These are phyloP conservation scores for Lepidocolaptes lacrymiger DNA, from an alignment of 2,797 vertebrate species.

Conservation along the genomic window DNA sequence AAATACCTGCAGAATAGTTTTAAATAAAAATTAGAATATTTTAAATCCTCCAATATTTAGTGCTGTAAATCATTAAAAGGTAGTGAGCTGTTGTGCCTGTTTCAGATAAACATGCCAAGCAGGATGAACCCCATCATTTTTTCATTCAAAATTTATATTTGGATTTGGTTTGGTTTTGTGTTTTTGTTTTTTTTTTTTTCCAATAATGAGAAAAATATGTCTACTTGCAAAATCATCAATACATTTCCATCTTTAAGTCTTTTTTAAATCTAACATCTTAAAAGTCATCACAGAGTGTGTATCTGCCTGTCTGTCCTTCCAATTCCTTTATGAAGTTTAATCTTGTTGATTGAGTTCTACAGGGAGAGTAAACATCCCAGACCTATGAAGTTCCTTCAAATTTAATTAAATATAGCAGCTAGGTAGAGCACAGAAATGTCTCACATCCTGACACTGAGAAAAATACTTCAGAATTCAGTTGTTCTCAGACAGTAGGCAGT, in stretches of 20 bases:
- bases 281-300: neutral
- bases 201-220: neutral
- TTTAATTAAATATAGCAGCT: slow-evolving; percentile 7
- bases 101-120: neutral
- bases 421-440: neutral
- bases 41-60: neutral
- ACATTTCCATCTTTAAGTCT: neutral
- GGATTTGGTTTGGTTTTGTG: neutral
- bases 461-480: neutral
- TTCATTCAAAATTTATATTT: neutral
- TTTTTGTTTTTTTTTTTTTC: neutral
- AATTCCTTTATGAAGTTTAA: neutral
- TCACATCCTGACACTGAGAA: neutral
- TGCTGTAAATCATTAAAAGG: neutral
- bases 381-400: neutral
- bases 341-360: neutral
- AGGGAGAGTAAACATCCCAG: neutral
- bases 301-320: neutral
- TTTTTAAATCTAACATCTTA: neutral
- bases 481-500: neutral
- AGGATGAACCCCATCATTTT: neutral
- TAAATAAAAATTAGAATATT: neutral
- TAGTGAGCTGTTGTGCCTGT: neutral
- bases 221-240: neutral
- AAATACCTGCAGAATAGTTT: neutral